Base-by-base conservation (phyloP, 1,140 invertebrate genomes). In the Lutraria rhynchaena region DNA sequence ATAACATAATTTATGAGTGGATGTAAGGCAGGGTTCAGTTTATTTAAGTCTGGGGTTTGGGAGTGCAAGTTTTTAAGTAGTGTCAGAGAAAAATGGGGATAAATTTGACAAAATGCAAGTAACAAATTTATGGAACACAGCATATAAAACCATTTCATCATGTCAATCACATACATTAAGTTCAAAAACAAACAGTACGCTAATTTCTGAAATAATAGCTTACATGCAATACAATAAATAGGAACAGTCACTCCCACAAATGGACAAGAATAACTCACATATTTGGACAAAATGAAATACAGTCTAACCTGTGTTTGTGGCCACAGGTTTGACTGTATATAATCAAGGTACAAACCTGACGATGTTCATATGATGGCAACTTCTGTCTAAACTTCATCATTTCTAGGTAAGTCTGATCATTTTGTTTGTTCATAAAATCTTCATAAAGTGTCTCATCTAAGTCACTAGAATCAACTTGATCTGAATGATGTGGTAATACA, bases 371-470 rank as follows among this genome's bases (percentile, higher is more conserved):
- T 0, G 87, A 84, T 11, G 90, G 90, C 5, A 92, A 82, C 60
- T 88, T 88, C 61, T 88, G 71, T 44, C 90, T 65, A 55, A 89
- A 88, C n/a, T 84, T 63, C 60, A 88, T 58, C 89, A 91, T 90
- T 11, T 85, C 74, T 7, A 41, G 51, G 71, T 85, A 91, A 4
- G 77, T 29, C 2, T 3, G 17, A 33, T 85, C 83, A 9, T 27
- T 57, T 22, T 77, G 29, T 41, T 83, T 86, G 22, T 85, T 22
- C 33, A 85, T 57, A 11, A 84, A 49, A 22, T 87, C 82, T 31
- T 83, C 61, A 22, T 51, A 27, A 27, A 87, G 57, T 3, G 71
- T 29, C 35, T 69, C 37, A 58, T 90, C 85, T 9, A 58, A 69
- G 65, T n/a, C 37, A 27, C 60, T 46, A 7, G 15, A n/a, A 51